phyloP scores from a whole-genome alignment of 2,797 vertebrate genomes.

The Streptopelia turtur region DNA sequence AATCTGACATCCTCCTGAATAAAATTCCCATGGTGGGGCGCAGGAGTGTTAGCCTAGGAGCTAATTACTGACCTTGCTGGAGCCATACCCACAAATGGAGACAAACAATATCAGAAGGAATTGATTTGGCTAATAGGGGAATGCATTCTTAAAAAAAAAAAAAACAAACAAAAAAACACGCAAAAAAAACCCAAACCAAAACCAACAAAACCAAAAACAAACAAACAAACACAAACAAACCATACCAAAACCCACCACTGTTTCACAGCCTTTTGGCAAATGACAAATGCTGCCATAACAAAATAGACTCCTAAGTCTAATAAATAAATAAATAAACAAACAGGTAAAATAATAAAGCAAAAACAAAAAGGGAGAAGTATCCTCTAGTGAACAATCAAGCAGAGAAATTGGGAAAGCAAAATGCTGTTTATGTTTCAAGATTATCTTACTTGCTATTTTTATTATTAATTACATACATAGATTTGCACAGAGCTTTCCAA shows the following conservation, averaged over 20 bases:
- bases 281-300: neutral
- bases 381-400: slow-evolving; percentile 10
- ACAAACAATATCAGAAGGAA: slow-evolving; percentile 40
- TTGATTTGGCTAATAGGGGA: slow-evolving; percentile 10
- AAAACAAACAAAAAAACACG: too few species aligned
- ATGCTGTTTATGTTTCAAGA: slow-evolving; percentile 26
- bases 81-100: slow-evolving; percentile 43
- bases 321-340: neutral
- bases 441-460: slow-evolving; percentile 32
- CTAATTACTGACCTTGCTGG: slow-evolving; percentile 35
- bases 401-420: slow-evolving; percentile 47
- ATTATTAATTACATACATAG: neutral
- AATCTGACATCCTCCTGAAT: neutral
- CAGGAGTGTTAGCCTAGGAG: neutral
- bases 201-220: too few species aligned
- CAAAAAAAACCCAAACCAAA: too few species aligned
- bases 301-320: neutral
- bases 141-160: neutral
- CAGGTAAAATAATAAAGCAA: neutral
- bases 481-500: slow-evolving; percentile 12
- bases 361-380: neutral
- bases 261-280: slow-evolving; percentile 6
- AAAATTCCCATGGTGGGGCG: neutral
- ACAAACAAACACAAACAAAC: too few species aligned
- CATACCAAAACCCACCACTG: too few species aligned